These are phyloP conservation scores for Tetranychus cinnabarinus DNA, from an alignment of 1,140 invertebrate species.

Conservation along the genomic window DNA sequence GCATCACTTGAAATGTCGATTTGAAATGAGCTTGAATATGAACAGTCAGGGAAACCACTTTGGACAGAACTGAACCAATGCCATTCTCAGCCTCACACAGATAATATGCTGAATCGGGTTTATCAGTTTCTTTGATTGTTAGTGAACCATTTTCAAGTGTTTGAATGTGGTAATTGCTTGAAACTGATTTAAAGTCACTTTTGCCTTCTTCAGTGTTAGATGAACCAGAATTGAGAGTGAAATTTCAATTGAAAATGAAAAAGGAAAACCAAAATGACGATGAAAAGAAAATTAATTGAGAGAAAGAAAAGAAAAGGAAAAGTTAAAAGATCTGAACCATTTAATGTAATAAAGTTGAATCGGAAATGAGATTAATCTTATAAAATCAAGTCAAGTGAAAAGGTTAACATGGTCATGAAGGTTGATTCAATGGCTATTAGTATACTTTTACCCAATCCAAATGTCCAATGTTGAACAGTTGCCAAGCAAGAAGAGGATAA, in stretches of 20 bases:
- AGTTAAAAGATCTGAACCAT: too few relatives aligned
- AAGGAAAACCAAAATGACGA: not conserved
- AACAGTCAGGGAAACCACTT: conserved; percentile 21
- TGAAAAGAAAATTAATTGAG: not conserved
- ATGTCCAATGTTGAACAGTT: too few relatives aligned
- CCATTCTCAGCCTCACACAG: conserved; percentile 12
- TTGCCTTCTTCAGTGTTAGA: conserved; percentile 18
- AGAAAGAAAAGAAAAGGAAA: not conserved
- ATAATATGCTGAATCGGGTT: conserved; percentile 8
- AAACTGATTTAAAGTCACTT: conserved; percentile 13
- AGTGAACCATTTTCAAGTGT: conserved; percentile 6
- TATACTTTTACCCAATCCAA: too few relatives aligned
- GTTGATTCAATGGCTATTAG: too few relatives aligned
- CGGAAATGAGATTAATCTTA: too few relatives aligned
- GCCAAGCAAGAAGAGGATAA: too few relatives aligned
- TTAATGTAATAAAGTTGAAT: too few relatives aligned
- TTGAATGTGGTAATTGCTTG: conserved; percentile 17
- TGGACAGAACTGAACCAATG: conserved; percentile 24
- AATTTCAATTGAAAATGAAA: not conserved
- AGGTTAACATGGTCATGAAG: too few relatives aligned
- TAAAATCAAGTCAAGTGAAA: too few relatives aligned
- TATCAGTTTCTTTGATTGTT: conserved; percentile 3
- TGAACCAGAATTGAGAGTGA: not conserved
- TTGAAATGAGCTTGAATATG: conserved; percentile 88
- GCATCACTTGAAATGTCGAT: conserved; percentile 70